Evolutionary conservation across 2,888 invertebrate species (phyloP).

Genomic region (Tridacna crocea): DNA sequence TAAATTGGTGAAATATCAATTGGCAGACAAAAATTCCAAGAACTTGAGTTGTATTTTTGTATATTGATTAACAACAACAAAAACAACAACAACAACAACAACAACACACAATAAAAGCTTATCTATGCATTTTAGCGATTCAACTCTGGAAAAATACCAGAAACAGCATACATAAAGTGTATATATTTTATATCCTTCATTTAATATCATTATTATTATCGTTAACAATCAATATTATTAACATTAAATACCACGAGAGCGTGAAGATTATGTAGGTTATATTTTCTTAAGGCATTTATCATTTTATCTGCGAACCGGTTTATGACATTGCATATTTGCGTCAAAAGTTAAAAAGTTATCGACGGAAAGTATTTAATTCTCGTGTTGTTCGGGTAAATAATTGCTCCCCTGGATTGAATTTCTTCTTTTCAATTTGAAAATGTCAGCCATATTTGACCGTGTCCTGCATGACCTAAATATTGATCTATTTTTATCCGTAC

Average conservation of each 20-base stretch:
- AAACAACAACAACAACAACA: no score
- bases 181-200: neutral
- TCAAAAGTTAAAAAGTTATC: slow-evolving; percentile 24
- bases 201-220: neutral
- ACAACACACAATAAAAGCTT: no score
- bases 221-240: neutral
- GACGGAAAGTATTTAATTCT: slow-evolving; percentile 14
- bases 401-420: slow-evolving; percentile 10
- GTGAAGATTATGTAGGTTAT: slow-evolving; percentile 25
- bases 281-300: slow-evolving; percentile 25
- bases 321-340: slow-evolving; percentile 24
- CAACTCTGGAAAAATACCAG: no score
- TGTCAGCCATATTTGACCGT: slow-evolving; percentile 1
- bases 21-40: no score
- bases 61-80: no score
- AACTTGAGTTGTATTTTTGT: no score
- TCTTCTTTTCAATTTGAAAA: neutral
- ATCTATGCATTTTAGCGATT: no score
- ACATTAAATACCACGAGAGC: slow-evolving; percentile 8
- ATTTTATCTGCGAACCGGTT: slow-evolving; percentile 7
- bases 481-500: neutral
- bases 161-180: no score
- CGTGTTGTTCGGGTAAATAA: neutral
- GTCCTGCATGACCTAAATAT: slow-evolving; percentile 12
- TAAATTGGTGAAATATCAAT: no score